Base-by-base conservation (phyloP, 2,888 invertebrate genomes). In the Habroteleia sp. region DNA sequence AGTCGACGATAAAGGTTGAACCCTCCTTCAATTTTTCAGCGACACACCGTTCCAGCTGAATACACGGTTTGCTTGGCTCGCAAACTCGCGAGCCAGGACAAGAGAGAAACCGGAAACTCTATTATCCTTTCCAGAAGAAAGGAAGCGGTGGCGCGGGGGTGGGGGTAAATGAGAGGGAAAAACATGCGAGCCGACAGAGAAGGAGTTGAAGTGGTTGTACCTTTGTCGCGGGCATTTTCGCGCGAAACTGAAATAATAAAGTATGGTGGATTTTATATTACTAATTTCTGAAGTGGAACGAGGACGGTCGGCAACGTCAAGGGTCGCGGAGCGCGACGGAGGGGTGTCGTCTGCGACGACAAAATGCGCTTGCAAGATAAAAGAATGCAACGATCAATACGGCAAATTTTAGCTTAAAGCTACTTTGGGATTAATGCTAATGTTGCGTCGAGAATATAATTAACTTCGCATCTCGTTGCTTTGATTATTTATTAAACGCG, bases 61-160 rank as follows among this genome's bases (percentile, higher is more conserved):
- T 66, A 66, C 56, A 48, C 17, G 48, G 48, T 48, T 58, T 56
- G 56, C 56, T 56, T 66, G 56, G 56, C 56, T 66, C 46, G 54
- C 48, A 68, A 42, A 25, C 42, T 69, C 50, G 58, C 11, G 60
- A 68, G n/a, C n/a, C n/a, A n/a, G 39, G 56, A 48, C 35, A 39
- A 56, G 58, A 58, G 58, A n/a, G 29, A 48, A 56, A 39, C 33
- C 25, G 60, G 50, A 39, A 50, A 69, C 68, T 69, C 60, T 60
- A 60, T 69, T 69, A 60, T 31, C 60, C 60, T 35, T 33, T 50
- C 60, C 42, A 20, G 10, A 69, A 60, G 52, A 44, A 52, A 69
- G 42, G 42, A 66, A 56, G 60, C 56, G 44, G 48, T 6, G 17
- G 25, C 33, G 33, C 17, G 44, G 6, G 20, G 13, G 20, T 2